A percentile compares a stretch with the other conserved stretches of the same genome.
Evolutionary conservation across 1,140 invertebrate genomes (phyloP).

Genomic region (Metaphire vulgaris): DNA sequence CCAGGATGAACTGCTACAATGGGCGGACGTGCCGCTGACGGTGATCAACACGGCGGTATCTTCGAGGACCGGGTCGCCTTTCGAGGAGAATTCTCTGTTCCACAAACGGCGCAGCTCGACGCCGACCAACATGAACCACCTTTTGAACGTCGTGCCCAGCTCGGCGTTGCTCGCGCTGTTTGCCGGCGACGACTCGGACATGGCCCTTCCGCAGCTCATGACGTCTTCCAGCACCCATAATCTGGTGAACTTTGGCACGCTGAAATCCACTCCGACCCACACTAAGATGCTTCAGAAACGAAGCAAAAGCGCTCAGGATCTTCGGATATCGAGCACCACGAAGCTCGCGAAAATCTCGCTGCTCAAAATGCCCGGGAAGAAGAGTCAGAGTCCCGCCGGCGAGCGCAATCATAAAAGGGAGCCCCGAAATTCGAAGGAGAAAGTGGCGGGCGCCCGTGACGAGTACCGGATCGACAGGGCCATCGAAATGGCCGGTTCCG

Average conservation of each 20-base stretch:
- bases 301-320: neutral
- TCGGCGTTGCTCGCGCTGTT: neutral
- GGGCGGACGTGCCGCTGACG: neutral
- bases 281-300: neutral
- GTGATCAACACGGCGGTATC: neutral
- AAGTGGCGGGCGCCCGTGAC: neutral
- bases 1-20: neutral
- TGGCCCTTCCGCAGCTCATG: neutral
- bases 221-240: neutral
- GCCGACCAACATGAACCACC: neutral
- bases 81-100: neutral
- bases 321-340: neutral
- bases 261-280: neutral
- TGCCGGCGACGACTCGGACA: neutral
- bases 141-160: neutral
- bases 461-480: neutral
- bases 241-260: neutral
- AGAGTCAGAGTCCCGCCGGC: neutral
- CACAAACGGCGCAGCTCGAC: neutral
- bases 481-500: neutral
- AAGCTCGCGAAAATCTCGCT: neutral
- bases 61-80: neutral
- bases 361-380: neutral
- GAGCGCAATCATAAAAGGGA: neutral
- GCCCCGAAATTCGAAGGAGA: neutral